phyloP scores from a whole-genome alignment of 2,888 invertebrate species.

The Theristus sp. region DNA sequence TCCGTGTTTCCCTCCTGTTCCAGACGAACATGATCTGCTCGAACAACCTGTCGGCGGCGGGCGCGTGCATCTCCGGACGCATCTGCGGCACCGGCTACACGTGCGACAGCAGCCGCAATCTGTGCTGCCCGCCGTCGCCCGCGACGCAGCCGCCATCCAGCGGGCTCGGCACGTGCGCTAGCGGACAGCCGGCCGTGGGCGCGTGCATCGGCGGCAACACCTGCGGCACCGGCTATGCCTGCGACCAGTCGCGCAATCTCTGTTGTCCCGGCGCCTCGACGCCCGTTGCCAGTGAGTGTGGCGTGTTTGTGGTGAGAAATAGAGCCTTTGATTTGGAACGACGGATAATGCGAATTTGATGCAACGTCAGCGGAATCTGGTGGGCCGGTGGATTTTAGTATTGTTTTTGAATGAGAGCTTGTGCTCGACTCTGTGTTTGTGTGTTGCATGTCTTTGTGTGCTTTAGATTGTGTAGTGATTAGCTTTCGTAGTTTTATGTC shows the following conservation, averaged over 20 bases:
- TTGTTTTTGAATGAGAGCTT: too few species aligned
- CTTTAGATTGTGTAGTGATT: not conserved
- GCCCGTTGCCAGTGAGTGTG: not conserved
- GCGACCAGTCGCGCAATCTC: slow-evolving; percentile 13
- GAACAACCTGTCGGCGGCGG: slow-evolving; percentile 21
- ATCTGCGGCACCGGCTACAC: slow-evolving; percentile 19
- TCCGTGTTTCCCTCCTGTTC: too few species aligned
- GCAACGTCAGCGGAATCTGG: too few species aligned
- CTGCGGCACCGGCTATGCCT: slow-evolving; percentile 20
- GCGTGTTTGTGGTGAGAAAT: too few species aligned
- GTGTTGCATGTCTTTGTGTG: not conserved
- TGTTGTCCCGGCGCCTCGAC: slow-evolving; percentile 11
- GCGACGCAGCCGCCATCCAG: not conserved
- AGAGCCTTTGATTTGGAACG: too few species aligned
- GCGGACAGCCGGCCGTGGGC: not conserved
- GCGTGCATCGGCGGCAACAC: slow-evolving; percentile 11
- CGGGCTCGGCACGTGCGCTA: not conserved
- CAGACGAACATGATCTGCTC: slow-evolving; percentile 11
- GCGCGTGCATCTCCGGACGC: slow-evolving; percentile 17
- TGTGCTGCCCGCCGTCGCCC: slow-evolving; percentile 11
- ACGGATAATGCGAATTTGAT: too few species aligned
- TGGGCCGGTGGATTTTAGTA: too few species aligned
- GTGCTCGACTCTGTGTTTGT: too few species aligned
- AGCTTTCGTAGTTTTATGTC: too few species aligned
- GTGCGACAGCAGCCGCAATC: slow-evolving; percentile 14